A percentile compares a stretch with the other conserved stretches of the same genome.
phyloP scores from a whole-genome alignment of 2,888 invertebrate species.

The Laspeyria flexula region DNA sequence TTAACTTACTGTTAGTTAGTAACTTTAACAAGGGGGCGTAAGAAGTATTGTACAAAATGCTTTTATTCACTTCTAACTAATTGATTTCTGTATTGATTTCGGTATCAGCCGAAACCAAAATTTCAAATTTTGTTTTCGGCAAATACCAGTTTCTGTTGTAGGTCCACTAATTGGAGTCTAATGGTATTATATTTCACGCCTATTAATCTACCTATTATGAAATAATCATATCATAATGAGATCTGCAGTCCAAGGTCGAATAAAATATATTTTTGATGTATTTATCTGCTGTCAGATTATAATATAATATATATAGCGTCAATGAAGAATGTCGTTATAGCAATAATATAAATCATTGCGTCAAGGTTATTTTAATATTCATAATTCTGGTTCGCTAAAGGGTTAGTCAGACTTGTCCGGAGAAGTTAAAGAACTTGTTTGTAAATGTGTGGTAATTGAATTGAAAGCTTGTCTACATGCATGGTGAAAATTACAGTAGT shows the following conservation, averaged over 20 bases:
- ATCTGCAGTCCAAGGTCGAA: slow-evolving; percentile 26
- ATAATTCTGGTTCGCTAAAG: slow-evolving; percentile 31
- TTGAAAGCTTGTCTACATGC: background rate
- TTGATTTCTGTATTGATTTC: too few relatives aligned
- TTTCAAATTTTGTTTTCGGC: too few relatives aligned
- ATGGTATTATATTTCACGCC: slow-evolving; percentile 8
- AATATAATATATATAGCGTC: slow-evolving; percentile 40
- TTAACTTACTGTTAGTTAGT: too few relatives aligned
- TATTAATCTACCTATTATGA: slow-evolving; percentile 11
- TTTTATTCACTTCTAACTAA: too few relatives aligned
- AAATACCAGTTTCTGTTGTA: too few relatives aligned
- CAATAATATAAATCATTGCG: slow-evolving; percentile 53
- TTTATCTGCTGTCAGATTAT: slow-evolving; percentile 53
- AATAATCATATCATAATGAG: slow-evolving; percentile 22
- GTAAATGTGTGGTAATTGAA: slow-evolving; percentile 4
- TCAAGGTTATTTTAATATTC: slow-evolving; percentile 56
- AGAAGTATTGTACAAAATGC: too few relatives aligned
- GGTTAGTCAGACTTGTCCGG: slow-evolving; percentile 13
- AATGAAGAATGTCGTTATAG: slow-evolving; percentile 47
- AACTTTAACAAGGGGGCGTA: too few relatives aligned
- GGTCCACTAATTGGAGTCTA: background rate
- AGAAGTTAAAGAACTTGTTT: slow-evolving; percentile 7
- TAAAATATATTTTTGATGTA: slow-evolving; percentile 25
- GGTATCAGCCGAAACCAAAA: too few relatives aligned
- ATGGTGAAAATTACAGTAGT: slow-evolving; percentile 3